Conservation (phyloP, 1,140 invertebrate genomes). For the Euura lappo region DNA sequence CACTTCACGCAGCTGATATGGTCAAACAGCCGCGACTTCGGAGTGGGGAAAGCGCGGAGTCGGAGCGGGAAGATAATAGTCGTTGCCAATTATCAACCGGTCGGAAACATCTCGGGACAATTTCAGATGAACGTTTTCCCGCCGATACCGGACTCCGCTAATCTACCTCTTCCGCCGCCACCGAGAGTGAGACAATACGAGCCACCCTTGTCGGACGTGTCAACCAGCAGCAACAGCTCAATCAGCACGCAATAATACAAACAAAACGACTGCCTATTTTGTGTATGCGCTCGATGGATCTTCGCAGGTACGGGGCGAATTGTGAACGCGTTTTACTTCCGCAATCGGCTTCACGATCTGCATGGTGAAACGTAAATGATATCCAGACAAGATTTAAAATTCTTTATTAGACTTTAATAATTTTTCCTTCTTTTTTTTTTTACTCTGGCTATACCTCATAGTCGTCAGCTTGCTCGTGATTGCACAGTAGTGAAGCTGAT, state of each 20-base stretch:
- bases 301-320: not conserved
- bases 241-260: conserved; percentile 51
- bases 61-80: conserved; percentile 78
- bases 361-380: not conserved
- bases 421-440: too few relatives aligned
- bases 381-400: too few relatives aligned
- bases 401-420: too few relatives aligned
- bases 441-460: too few relatives aligned
- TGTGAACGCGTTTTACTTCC: not conserved
- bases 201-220: conserved; percentile 40
- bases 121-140: conserved; percentile 80
- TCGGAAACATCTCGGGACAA: conserved; percentile 78
- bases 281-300: conserved; percentile 44
- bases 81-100: conserved; percentile 81
- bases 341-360: not conserved
- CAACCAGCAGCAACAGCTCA: conserved; percentile 44
- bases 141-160: conserved; percentile 66
- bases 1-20: conserved; percentile 93
- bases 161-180: conserved; percentile 42
- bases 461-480: too few relatives aligned
- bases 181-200: conserved; percentile 35
- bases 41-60: conserved; percentile 81
- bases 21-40: conserved; percentile 78
- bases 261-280: conserved; percentile 48
- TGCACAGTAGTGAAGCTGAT: too few relatives aligned